Evolutionary conservation across 2,797 vertebrate genomes (phyloP).

Genomic region (Podarcis siculus): DNA sequence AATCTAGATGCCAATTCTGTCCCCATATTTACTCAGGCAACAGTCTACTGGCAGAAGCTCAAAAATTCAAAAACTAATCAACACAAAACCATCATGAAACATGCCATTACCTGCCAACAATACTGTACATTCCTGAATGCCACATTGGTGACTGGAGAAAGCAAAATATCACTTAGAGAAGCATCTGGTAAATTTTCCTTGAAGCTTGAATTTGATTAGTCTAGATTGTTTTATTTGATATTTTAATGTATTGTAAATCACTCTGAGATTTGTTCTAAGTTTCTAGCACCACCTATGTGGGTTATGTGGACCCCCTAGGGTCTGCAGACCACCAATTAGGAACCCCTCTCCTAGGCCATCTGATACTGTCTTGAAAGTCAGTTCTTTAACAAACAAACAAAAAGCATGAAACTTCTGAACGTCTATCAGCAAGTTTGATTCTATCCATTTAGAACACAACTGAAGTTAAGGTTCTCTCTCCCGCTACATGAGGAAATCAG

Average conservation of each 20-base stretch:
- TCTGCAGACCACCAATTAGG: no score
- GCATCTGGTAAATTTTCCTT: no score
- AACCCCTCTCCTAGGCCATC: neutral
- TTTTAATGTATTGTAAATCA: no score
- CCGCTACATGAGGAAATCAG: neutral
- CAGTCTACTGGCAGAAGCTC: neutral
- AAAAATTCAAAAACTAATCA: no score
- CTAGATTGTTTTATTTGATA: no score
- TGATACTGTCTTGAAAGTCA: neutral
- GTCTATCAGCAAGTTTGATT: neutral
- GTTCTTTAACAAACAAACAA: neutral
- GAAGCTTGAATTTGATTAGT: no score
- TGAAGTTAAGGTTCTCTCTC: neutral
- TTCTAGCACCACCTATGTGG: no score
- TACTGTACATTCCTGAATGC: neutral
- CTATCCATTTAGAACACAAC: neutral
- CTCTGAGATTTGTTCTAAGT: no score
- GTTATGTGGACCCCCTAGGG: no score
- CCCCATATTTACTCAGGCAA: neutral
- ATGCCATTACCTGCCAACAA: neutral
- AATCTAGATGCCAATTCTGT: no score
- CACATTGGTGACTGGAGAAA: no score
- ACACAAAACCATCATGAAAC: neutral
- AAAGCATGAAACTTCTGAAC: neutral
- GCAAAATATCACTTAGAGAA: no score